Evolutionary conservation across 2,113 vertebrate species (phyloP).

Genomic region (Hemiprocne comata): DNA sequence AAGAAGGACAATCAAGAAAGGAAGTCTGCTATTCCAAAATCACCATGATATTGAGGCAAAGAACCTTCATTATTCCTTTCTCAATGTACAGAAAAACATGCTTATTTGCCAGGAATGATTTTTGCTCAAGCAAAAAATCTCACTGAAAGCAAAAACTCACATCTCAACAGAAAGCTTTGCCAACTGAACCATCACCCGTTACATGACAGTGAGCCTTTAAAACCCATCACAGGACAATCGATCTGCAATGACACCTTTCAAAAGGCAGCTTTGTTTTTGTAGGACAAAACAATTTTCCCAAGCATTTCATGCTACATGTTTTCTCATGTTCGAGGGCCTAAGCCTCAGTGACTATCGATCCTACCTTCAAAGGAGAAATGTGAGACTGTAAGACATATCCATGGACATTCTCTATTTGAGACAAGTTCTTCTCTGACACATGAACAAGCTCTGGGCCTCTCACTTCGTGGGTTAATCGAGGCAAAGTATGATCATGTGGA

Average conservation of each 20-base stretch:
- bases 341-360: background rate
- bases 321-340: background rate
- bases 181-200: background rate
- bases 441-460: conserved; percentile 94
- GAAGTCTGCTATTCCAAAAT: background rate
- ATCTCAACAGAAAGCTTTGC: background rate
- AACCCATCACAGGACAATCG: background rate
- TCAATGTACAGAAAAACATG: background rate
- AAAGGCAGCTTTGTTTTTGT: background rate
- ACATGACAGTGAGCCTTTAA: background rate
- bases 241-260: background rate
- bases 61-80: background rate
- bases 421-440: conserved; percentile 95
- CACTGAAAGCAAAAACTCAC: background rate
- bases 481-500: conserved; percentile 89
- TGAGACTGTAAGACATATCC: conserved; percentile 95
- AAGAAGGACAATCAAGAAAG: background rate
- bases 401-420: conserved; percentile 96
- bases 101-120: background rate
- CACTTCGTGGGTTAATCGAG: conserved; percentile 88
- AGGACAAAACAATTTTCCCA: background rate
- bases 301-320: rapidly evolving
- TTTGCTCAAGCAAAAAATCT: background rate
- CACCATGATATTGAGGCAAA: rapidly evolving
- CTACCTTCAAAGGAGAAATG: conserved; percentile 96